phyloP scores from a whole-genome alignment of 2,113 vertebrate species.

The Oxyruncus cristatus region DNA sequence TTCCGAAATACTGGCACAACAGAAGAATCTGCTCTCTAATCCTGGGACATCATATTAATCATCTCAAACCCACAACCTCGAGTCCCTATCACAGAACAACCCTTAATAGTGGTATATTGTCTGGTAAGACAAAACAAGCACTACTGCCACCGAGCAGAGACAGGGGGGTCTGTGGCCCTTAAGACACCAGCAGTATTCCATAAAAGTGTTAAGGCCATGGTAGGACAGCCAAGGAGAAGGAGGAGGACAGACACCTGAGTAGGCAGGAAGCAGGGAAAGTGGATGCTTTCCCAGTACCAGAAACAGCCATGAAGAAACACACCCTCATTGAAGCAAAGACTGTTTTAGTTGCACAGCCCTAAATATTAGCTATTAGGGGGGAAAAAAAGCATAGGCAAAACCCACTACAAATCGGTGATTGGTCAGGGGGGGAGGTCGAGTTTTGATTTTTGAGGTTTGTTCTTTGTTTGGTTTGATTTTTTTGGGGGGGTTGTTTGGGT shows the following conservation, averaged over 20 bases:
- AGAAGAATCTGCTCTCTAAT: background rate
- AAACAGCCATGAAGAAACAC: background rate
- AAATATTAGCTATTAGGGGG: background rate
- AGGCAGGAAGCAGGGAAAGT: background rate
- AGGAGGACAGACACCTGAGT: background rate
- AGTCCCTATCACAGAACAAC: background rate
- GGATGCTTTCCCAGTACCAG: background rate
- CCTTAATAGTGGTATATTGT: background rate
- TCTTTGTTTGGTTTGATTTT: background rate
- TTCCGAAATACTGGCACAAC: background rate
- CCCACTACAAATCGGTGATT: background rate
- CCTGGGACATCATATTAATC: background rate
- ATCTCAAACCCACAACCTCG: background rate
- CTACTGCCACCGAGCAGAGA: background rate
- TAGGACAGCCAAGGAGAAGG: background rate
- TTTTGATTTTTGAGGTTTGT: background rate
- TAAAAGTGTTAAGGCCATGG: background rate
- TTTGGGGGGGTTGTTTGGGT: no score
- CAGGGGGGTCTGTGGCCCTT: background rate
- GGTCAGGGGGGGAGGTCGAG: accelerated
- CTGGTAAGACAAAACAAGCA: background rate
- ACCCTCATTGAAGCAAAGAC: background rate
- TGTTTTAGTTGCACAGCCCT: background rate
- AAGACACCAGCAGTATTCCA: background rate
- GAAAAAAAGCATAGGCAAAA: background rate